Base-by-base conservation (phyloP, 2,797 vertebrate species). In the Malurus splendens region DNA sequence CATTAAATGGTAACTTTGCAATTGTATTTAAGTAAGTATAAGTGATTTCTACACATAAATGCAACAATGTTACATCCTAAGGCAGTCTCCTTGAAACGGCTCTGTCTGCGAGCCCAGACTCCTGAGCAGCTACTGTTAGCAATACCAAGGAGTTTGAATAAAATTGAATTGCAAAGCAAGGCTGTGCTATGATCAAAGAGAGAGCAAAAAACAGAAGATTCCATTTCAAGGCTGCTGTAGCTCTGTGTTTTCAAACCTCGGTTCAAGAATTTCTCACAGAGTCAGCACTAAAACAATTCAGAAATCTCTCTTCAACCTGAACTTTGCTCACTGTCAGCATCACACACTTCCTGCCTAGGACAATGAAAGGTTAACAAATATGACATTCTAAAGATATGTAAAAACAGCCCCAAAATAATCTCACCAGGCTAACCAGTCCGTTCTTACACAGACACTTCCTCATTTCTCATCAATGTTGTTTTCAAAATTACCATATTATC, bases 361-460 rank as follows among this genome's bases (percentile, higher is more conserved):
- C 85, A 95, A 95, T 83, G 82, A 75, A 89, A 92, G 18, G 59
- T 90, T 90, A 82, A 91, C 12, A 13, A 10, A 85, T 8, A 25
- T 3, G 33, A 78, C 76, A 76, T 7, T 80, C 44, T 75, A 62
- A 65, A 83, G 62, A 70, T n/a, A 78, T 0, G 2, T 45, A 75
- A 81, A 84, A 86, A 27, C 54, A 92, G 36, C 14, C 19, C 17
- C 1, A 44, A 87, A 93, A 75, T 48, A 85, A 75, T 48, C 36
- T 51, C 41, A 27, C 20, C 48, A 45, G 16, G 27, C 28, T 78
- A 81, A 86, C 10, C 32, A 22, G 10, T 75, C 33, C 41, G 15
- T 36, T 81, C 33, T 45, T 52, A 68, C 4, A 60, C 12, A 72
- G 12, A 65, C 7, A 74, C 16, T 83, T 89, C 74, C 36, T 48